Evolutionary conservation across 2,888 invertebrate genomes (phyloP), one percentile per base, ranked within the genome.

Genomic region (Acanthosepion pharaonis): DNA sequence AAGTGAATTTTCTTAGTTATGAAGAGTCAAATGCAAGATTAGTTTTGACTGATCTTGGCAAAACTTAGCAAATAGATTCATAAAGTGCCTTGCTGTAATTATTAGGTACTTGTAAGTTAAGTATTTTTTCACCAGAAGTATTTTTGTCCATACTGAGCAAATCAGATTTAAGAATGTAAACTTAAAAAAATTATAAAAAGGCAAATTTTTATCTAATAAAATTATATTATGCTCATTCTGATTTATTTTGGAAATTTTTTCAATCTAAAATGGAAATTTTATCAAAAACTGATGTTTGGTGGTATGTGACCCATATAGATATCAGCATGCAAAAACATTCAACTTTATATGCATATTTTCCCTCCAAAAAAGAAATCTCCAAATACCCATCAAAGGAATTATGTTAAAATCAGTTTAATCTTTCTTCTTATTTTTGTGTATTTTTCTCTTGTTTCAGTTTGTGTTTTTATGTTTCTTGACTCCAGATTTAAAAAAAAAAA

Each of bases 251-350:
- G 33, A 78, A 78, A 15, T 78, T n/a, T 64, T 78, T 78, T 33
- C 78, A 78, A 78, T 78, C n/a, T 78, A n/a, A 33, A 78, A 78
- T 78, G 78, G 78, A 78, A n/a, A 78, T 78, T 78, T 78, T 78
- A 78, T n/a, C 59, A n/a, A n/a, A 78, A 78, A 78, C 1, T 23
- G 28, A 78, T 78, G n/a, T 78, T 33, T 78, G n/a, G n/a, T 78
- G 78, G n/a, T 78, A 78, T 78, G n/a, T 78, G 78, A 78, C 78
- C 78, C 78, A 78, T 78, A 9, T n/a, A 59, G 59, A 59, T 59
- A 59, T 59, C 59, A 59, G 59, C 59, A 59, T 78, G 78, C 78
- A 78, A 78, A 78, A 78, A 59, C 9, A 78, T 78, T 78, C n/a
- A 78, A 33, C n/a, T 78, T 78, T 15, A 78, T 78, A 78, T n/a